A percentile compares a stretch with the other conserved stretches of the same genome.
Conservation (phyloP, 2,888 invertebrate species). For the Apamea sordens region DNA sequence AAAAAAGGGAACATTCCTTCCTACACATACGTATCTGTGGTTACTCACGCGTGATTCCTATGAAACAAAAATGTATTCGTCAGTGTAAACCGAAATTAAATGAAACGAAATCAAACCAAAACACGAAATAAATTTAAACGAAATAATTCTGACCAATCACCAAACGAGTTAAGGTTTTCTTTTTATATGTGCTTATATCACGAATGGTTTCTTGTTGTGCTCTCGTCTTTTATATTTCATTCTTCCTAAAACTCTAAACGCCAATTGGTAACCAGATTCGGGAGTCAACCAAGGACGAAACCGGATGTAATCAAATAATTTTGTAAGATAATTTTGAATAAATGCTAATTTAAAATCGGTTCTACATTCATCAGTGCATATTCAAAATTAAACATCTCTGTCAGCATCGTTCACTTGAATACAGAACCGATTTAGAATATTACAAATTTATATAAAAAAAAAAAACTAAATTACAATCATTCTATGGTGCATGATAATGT, state of each 20-base stretch:
- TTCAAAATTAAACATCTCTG: neutral
- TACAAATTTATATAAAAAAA: neutral
- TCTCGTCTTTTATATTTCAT: conserved; percentile 3
- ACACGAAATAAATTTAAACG: conserved; percentile 62
- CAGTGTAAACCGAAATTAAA: conserved; percentile 80
- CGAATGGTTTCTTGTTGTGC: conserved; percentile 8
- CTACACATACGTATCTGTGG: conserved; percentile 82
- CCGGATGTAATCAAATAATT: conserved; percentile 37
- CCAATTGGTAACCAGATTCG: conserved; percentile 46
- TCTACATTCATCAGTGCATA: conserved; percentile 2
- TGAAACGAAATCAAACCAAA: conserved; percentile 64
- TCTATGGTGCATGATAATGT: conserved; percentile 19
- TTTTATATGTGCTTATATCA: neutral
- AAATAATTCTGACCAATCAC: conserved; percentile 42
- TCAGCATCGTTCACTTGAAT: neutral
- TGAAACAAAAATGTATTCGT: conserved; percentile 86
- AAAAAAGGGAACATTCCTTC: conserved; percentile 83
- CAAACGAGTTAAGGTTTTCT: neutral
- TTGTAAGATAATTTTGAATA: conserved; percentile 49
- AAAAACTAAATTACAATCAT: conserved; percentile 1
- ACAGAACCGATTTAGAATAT: conserved; percentile 34
- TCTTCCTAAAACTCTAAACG: conserved; percentile 45
- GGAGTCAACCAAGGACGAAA: conserved; percentile 4
- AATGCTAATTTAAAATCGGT: conserved; percentile 35
- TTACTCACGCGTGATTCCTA: conserved; percentile 91